These are phyloP conservation scores for Temnothorax curvispinosus DNA, from an alignment of 1,140 invertebrate genomes.

Conservation along the genomic window DNA sequence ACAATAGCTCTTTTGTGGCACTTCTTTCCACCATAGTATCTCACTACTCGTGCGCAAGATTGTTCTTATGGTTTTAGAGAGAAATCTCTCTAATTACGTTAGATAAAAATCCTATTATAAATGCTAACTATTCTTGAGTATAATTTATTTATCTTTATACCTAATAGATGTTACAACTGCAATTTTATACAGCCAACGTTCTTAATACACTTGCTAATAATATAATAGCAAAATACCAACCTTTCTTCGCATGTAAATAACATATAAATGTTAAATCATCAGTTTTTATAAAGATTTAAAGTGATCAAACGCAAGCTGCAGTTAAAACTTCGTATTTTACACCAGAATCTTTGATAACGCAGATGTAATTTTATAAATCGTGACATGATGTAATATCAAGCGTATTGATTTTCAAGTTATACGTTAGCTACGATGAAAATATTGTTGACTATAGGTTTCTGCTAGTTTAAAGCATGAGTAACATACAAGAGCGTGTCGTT, in stretches of 20 bases:
- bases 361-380: neutral
- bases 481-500: neutral
- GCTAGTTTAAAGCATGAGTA: neutral
- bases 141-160: neutral
- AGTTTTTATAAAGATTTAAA: neutral
- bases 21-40: neutral
- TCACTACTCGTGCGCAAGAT: neutral
- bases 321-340: neutral
- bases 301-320: neutral
- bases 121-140: neutral
- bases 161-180: neutral
- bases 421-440: neutral
- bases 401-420: neutral
- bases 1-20: conserved; percentile 6
- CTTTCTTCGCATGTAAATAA: neutral
- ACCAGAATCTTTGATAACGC: neutral
- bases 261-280: neutral
- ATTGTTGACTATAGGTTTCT: neutral
- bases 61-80: neutral
- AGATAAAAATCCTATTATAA: neutral
- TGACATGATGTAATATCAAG: neutral
- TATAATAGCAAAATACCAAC: neutral
- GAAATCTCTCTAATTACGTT: neutral
- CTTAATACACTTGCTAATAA: neutral
- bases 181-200: neutral